Conservation (phyloP, 2,797 vertebrate genomes). For the Hippopotamyrus pictus region DNA sequence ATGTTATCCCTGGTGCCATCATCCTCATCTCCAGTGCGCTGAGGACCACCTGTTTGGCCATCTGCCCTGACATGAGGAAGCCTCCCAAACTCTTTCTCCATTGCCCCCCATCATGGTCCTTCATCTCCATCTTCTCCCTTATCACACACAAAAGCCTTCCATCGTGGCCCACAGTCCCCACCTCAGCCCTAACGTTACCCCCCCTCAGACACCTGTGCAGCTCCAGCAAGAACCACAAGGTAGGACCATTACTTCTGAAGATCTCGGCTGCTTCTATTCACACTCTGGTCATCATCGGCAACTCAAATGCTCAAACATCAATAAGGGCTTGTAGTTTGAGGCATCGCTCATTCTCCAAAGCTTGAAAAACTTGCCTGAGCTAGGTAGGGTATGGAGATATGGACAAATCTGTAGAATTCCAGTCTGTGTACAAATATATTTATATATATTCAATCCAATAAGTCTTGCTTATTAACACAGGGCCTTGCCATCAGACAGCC, state of each 20-base stretch:
- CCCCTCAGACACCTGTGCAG: not conserved
- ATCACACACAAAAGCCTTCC: not conserved
- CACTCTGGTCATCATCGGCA: not conserved
- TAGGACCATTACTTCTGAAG: not conserved
- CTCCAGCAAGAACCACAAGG: not conserved
- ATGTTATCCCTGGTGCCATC: not conserved
- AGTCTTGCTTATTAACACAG: not conserved
- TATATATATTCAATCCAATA: not conserved
- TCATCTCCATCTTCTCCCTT: not conserved
- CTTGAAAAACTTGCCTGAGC: not conserved
- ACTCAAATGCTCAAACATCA: not conserved
- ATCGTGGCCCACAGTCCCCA: not conserved
- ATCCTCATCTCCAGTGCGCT: not conserved
- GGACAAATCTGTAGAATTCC: not conserved
- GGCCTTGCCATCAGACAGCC: not conserved
- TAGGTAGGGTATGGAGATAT: not conserved
- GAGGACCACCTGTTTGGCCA: not conserved
- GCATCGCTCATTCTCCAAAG: not conserved
- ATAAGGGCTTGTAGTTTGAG: not conserved
- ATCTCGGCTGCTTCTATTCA: not conserved
- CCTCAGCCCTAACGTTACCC: not conserved
- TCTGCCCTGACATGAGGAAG: not conserved
- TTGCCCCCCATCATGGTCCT: not conserved
- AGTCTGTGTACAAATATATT: not conserved
- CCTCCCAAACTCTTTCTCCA: not conserved